Evolutionary conservation across 1,140 invertebrate genomes (phyloP), one percentile per base, ranked within the genome.

Genomic region (Harpegnathos saltator): DNA sequence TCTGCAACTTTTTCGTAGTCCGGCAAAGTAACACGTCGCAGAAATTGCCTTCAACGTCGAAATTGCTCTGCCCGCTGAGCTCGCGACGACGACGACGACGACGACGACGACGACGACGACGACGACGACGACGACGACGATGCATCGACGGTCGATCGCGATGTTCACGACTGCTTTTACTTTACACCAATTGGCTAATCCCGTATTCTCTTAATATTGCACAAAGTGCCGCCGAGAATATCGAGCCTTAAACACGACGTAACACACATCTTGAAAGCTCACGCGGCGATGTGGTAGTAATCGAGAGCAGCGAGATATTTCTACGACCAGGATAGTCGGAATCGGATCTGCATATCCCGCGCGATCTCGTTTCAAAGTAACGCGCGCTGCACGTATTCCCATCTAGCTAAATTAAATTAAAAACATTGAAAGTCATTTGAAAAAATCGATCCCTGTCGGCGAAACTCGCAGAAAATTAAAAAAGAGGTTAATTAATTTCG

Each of bases 161-260:
- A 80, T 80, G 75, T 38, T 58, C 65, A 80, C 65, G 52, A 59
- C 52, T 52, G 65, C 65, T 77, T 77, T 77, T 77, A 77, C 74
- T 80, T n/a, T 80, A 80, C 75, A 33, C 52, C 75, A 80, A 80
- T 80, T 80, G 75, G 52, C 38, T 80, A 80, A 80, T 80, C 75
- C 52, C 7, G 33, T 48, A n/a, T 17, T 7, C 65, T 58, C 65
- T 80, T 80, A 80, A 80, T 80, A 80, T 80, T 80, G 24, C 52
- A 69, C 52, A 58, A 48, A 71, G 52, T 59, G 33, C 71, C 65
- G 33, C 65, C 7, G 7, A 22, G 38, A 22, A 71, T 80, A 69
- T 80, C 7, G 75, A 71, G 52, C 52, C 5, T 78, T 80, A 71
- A 71, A 80, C 33, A 52, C 75, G 22, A 69, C 52, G 52, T 65